Evolutionary conservation across 2,888 invertebrate species (phyloP), one percentile per base, ranked within the genome.

Genomic region (Acleris holmiana): DNA sequence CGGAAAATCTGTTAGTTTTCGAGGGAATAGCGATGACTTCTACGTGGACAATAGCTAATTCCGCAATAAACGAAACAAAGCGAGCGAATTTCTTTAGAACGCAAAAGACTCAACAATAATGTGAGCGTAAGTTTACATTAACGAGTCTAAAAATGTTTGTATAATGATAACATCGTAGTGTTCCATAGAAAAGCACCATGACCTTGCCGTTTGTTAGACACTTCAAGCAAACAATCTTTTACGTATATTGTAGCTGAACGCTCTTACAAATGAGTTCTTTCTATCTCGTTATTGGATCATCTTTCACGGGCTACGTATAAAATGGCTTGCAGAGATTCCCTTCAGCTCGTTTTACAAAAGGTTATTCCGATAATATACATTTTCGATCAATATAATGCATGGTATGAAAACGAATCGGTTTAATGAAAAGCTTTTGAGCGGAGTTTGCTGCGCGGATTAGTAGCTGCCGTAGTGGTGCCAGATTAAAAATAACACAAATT

Each of bases 221-320:
- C 18, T 53, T 53, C 21, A 40, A 23, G 4, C 35, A 10, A 35
- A 21, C 46, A 35, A 19, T 41, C 44, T 25, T 51, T 51, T 59
- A 44, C 25, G 15, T 51, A 13, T 56, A 51, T 19, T 46, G 46
- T 44, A 51, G 40, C 47, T 21, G 57, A 58, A 23, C 53, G 19
- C 46, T 58, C 47, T 18, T 47, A 51, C 47, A 41, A 54, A 58
- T 53, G 58, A 48, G 48, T 19, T 41, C 51, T 41, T 47, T 64
- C 50, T 58, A 47, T 63, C 23, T 40, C 29, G 53, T 64, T 59
- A 64, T 64, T 64, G 53, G 58, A 49, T 54, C 44, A 25, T 64
- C 53, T 63, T 48, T 57, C 57, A 29, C 19, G 21, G 17, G 18
- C 48, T 15, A 17, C 35, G 48, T 21, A 47, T 47, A n/a, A 47